Conservation (phyloP, 2,888 invertebrate genomes). For the Toxonevra muliebris region DNA sequence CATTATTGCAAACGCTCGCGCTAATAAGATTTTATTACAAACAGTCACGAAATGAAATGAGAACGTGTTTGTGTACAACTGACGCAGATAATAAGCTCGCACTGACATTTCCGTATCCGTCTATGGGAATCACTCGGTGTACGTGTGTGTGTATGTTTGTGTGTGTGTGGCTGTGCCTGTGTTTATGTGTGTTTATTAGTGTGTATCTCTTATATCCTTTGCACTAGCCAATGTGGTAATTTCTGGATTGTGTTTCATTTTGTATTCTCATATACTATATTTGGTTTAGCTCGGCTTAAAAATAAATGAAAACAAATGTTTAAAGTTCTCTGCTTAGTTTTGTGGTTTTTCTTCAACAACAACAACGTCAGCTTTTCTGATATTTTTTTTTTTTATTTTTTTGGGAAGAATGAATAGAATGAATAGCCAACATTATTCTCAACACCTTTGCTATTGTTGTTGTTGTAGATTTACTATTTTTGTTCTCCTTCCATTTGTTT, state of each 20-base stretch:
- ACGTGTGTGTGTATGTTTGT: not conserved
- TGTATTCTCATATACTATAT: not conserved
- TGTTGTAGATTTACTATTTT: not conserved
- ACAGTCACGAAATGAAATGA: conserved; percentile 50
- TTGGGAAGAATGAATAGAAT: too few relatives aligned
- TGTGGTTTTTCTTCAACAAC: not conserved
- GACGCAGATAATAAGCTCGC: conserved; percentile 53
- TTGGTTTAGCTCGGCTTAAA: conserved; percentile 12
- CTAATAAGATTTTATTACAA: conserved; percentile 58
- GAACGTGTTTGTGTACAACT: conserved; percentile 52
- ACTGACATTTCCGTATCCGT: conserved; percentile 7
- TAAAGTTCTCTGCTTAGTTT: conserved; percentile 1
- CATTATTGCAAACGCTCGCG: conserved; percentile 46
- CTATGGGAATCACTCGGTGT: not conserved
- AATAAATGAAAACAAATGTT: conserved; percentile 27
- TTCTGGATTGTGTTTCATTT: too few relatives aligned
- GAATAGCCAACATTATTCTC: not conserved
- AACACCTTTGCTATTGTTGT: conserved; percentile 5
- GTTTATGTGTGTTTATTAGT: too few relatives aligned
- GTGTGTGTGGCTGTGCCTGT: not conserved
- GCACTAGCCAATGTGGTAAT: too few relatives aligned
- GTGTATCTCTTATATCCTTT: not conserved
- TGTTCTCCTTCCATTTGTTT: not conserved
- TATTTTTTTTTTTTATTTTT: too few relatives aligned
- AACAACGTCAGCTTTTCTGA: not conserved